phyloP scores from a whole-genome alignment of 1,140 invertebrate genomes.

The Nebria ingens region DNA sequence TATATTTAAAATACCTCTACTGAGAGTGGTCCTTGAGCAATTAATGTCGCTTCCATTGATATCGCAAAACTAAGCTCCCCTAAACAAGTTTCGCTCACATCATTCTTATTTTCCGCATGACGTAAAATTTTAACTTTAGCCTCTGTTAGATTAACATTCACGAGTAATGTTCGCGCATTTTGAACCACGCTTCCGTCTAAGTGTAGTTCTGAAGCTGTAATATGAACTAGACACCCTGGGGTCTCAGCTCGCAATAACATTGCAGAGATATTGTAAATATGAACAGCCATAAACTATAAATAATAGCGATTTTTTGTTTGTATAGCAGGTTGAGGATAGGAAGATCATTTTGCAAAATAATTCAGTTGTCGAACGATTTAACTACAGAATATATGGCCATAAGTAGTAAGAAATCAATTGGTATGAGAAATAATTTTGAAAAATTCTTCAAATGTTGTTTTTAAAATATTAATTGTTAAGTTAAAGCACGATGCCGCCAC shows the following conservation, averaged over 20 bases:
- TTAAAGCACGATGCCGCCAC: no score
- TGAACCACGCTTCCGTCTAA: slow-evolving; percentile 66
- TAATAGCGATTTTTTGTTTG: slow-evolving; percentile 7
- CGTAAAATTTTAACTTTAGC: slow-evolving; percentile 40
- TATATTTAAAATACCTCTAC: slow-evolving; percentile 51
- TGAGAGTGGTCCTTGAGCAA: slow-evolving; percentile 63
- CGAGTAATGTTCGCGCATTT: slow-evolving; percentile 59
- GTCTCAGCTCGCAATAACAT: slow-evolving; percentile 51
- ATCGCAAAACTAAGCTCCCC: slow-evolving; percentile 61
- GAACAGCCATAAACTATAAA: slow-evolving; percentile 71
- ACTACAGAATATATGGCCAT: no score
- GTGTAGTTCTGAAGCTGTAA: slow-evolving; percentile 61
- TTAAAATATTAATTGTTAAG: neutral
- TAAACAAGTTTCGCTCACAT: slow-evolving; percentile 41
- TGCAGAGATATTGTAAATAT: slow-evolving; percentile 70
- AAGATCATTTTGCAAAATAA: no score
- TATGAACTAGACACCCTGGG: slow-evolving; percentile 64
- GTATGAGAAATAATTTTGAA: slow-evolving; percentile 1
- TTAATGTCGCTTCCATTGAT: slow-evolving; percentile 60
- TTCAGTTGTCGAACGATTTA: no score
- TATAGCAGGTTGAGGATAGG: no score
- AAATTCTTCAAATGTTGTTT: no score
- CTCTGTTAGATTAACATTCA: slow-evolving; percentile 53
- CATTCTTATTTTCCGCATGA: slow-evolving; percentile 31
- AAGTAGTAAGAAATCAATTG: slow-evolving; percentile 14